Percentiles rank a stretch among this genome's conserved stretches.
Conservation (phyloP, 1,140 invertebrate genomes). For the Lepeophtheirus salmonis region DNA sequence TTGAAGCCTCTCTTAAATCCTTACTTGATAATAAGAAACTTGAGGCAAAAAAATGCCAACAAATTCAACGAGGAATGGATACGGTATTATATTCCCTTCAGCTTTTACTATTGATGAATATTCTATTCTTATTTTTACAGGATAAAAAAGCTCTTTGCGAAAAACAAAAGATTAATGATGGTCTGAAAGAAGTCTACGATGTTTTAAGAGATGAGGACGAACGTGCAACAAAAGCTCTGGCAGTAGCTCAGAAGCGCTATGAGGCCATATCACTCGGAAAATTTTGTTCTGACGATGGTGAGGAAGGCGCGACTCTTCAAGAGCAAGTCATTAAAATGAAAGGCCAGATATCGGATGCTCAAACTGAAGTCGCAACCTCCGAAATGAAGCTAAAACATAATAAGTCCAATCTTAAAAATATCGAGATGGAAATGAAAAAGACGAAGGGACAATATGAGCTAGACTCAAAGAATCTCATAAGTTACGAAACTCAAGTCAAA, state of each 20-base stretch:
- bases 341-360: conserved; percentile 47
- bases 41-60: conserved; percentile 45
- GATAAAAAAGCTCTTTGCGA: conserved; percentile 42
- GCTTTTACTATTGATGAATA: conserved; percentile 13
- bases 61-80: conserved; percentile 43
- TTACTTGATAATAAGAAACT: conserved; percentile 46
- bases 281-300: conserved; percentile 35
- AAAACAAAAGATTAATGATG: conserved; percentile 45
- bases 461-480: conserved; percentile 28
- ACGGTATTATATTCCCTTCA: too few relatives aligned
- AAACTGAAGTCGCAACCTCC: conserved; percentile 57
- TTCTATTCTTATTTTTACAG: conserved; percentile 22
- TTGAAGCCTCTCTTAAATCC: conserved; percentile 43
- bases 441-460: conserved; percentile 32
- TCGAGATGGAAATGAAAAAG: conserved; percentile 44
- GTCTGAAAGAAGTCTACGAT: conserved; percentile 46
- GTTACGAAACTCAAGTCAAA: conserved; percentile 34
- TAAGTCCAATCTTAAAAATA: conserved; percentile 43
- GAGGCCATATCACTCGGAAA: conserved; percentile 64
- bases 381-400: conserved; percentile 53
- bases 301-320: conserved; percentile 66
- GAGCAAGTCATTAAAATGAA: conserved; percentile 69
- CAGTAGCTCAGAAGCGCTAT: conserved; percentile 51
- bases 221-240: conserved; percentile 43
- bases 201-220: conserved; percentile 45